Evolutionary conservation across 2,797 vertebrate genomes (phyloP).

Genomic region (Propithecus deckenii): DNA sequence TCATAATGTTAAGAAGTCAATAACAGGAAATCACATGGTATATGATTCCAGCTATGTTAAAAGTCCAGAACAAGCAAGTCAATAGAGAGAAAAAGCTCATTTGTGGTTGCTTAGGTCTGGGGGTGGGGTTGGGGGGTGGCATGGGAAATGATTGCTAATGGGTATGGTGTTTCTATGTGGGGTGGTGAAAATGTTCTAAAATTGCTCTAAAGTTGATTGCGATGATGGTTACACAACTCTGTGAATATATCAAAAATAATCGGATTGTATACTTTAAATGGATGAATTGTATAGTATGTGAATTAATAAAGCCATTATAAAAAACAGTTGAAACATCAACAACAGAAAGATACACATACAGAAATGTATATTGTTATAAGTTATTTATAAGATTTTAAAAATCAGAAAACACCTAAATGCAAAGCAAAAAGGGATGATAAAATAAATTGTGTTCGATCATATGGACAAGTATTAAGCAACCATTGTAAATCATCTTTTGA

Average conservation of each 20-base stretch:
- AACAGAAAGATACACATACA: neutral
- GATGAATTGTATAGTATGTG: neutral
- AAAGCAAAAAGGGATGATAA: neutral
- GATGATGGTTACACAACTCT: neutral
- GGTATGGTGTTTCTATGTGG: neutral
- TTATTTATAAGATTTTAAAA: neutral
- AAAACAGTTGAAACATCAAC: neutral
- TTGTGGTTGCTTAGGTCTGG: neutral
- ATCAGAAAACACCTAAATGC: neutral
- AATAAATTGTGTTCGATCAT: neutral
- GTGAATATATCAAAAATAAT: neutral
- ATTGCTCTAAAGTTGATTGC: neutral
- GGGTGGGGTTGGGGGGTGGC: accelerated
- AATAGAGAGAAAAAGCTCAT: neutral
- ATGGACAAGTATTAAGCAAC: neutral
- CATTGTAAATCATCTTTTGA: neutral
- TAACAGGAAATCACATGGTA: neutral
- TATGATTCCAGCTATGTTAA: neutral
- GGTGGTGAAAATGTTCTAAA: neutral
- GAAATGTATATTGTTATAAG: neutral
- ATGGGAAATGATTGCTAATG: neutral
- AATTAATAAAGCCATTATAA: neutral
- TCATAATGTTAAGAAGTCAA: neutral
- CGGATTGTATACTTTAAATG: neutral
- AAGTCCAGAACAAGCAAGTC: neutral